Conservation (phyloP, 2,113 vertebrate genomes). For the Ellobius talpinus region DNA sequence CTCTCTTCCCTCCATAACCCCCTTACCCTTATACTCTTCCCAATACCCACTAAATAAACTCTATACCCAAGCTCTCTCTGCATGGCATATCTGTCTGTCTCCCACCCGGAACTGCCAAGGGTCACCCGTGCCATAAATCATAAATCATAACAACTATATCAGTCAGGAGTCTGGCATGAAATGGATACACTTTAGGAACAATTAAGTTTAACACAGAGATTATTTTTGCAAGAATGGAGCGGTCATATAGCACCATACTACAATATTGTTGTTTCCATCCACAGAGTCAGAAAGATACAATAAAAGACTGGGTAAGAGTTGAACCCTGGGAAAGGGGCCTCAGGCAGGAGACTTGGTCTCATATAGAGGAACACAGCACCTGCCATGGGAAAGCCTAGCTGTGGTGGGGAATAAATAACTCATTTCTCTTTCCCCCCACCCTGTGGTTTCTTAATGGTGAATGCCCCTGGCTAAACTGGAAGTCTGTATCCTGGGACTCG, state of each 20-base stretch:
- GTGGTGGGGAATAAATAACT: neutral
- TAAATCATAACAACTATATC: too few relatives aligned
- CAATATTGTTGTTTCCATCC: neutral
- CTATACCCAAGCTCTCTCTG: too few relatives aligned
- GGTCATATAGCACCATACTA: neutral
- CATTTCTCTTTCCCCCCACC: neutral
- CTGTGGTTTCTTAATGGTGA: neutral
- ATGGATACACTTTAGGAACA: neutral
- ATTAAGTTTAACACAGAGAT: neutral
- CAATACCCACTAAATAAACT: too few relatives aligned
- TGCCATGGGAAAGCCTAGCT: neutral
- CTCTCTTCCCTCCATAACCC: too few relatives aligned
- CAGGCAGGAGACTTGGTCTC: neutral
- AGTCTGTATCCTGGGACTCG: neutral
- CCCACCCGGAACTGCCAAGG: too few relatives aligned
- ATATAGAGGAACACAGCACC: neutral
- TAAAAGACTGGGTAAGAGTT: neutral
- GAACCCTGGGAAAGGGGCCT: neutral
- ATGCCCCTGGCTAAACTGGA: neutral
- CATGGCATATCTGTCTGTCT: too few relatives aligned
- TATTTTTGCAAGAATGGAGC: slow-evolving; percentile 21
- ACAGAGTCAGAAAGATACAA: neutral
- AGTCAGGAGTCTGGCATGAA: neutral
- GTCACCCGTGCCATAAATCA: too few relatives aligned
- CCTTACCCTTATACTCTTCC: too few relatives aligned